These are phyloP conservation scores for Drosophila paranaensis DNA, from an alignment of 2,888 invertebrate genomes.

Conservation along the genomic window DNA sequence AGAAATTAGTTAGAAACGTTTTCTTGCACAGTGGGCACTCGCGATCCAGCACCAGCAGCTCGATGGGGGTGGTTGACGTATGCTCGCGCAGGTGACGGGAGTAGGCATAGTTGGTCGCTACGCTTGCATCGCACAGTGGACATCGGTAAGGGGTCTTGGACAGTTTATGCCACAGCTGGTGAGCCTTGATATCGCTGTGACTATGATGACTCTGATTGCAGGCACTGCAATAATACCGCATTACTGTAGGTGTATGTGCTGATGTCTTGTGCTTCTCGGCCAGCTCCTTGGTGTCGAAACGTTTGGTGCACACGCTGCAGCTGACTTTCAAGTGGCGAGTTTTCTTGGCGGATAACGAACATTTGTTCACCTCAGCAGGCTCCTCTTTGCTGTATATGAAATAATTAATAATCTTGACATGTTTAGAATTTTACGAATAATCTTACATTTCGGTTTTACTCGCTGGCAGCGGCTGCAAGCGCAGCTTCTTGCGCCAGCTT, in stretches of 20 bases:
- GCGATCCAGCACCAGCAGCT: constrained; percentile 76
- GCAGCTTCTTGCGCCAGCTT: constrained; percentile 62
- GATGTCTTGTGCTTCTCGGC: constrained; percentile 74
- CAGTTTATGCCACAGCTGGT: constrained; percentile 85
- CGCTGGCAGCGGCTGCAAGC: constrained; percentile 45
- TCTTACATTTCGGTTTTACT: constrained; percentile 77
- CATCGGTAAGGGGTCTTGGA: constrained; percentile 85
- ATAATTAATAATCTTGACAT: background rate
- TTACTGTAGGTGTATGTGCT: constrained; percentile 77
- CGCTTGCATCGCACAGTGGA: constrained; percentile 82
- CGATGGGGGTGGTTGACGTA: constrained; percentile 55
- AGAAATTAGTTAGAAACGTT: constrained; percentile 82
- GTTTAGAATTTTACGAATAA: background rate
- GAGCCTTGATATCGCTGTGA: constrained; percentile 83
- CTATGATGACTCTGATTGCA: constrained; percentile 85
- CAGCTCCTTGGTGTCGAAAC: constrained; percentile 72
- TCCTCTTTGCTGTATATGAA: constrained; percentile 75
- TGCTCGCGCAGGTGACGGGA: constrained; percentile 81
- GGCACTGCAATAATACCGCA: constrained; percentile 85
- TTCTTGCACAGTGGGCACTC: constrained; percentile 82
- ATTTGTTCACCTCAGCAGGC: constrained; percentile 42
- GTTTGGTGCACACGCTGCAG: constrained; percentile 78
- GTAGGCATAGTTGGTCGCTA: constrained; percentile 77
- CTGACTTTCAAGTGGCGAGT: constrained; percentile 31
- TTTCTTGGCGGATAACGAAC: constrained; percentile 27